Conservation (phyloP, 2,797 vertebrate species). For the Poeciliopsis gracilis region DNA sequence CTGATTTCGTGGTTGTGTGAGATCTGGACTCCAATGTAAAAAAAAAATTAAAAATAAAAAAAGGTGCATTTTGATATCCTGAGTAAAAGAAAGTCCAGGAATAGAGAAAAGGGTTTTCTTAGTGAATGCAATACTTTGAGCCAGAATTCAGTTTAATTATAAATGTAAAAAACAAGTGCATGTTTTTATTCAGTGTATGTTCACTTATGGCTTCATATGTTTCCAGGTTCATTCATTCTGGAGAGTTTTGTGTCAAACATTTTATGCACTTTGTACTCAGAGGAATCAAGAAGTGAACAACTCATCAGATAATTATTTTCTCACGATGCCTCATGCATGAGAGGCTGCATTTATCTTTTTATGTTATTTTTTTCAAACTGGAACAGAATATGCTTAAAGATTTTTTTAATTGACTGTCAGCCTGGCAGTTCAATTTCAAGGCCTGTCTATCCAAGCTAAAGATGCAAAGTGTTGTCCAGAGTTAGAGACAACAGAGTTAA, state of each 20-base stretch:
- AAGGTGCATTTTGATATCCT: background rate
- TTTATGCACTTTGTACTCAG: background rate
- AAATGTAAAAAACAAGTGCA: background rate
- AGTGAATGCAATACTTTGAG: background rate
- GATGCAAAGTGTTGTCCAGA: background rate
- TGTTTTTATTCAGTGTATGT: background rate
- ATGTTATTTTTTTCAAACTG: background rate
- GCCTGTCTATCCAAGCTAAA: background rate
- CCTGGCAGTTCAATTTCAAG: background rate
- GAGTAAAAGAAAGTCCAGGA: background rate
- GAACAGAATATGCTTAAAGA: background rate
- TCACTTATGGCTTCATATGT: background rate
- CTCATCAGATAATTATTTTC: background rate
- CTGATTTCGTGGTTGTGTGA: background rate
- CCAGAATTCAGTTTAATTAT: background rate
- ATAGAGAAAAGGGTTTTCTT: background rate
- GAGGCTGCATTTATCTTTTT: background rate
- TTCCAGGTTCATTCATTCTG: background rate
- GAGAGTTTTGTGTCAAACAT: background rate
- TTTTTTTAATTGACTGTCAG: background rate
- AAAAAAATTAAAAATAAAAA: background rate
- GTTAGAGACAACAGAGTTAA: background rate
- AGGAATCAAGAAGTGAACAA: background rate
- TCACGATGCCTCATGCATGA: background rate
- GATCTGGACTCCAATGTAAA: background rate